Percentiles rank a stretch among this genome's conserved stretches.
Evolutionary conservation across 2,113 vertebrate species (phyloP).

Genomic region (Noctilio leporinus): DNA sequence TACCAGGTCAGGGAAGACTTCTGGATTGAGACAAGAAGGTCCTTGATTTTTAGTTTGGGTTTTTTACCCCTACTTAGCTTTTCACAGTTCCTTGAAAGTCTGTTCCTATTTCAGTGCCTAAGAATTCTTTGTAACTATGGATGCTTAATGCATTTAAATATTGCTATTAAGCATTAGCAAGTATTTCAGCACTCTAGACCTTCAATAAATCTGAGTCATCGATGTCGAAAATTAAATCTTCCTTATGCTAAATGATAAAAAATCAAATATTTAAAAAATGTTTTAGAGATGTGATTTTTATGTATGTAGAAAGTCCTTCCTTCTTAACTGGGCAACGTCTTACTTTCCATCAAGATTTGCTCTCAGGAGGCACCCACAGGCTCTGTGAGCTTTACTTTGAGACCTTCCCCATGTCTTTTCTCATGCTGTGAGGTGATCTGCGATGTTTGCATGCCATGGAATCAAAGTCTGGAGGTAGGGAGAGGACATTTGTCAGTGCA

Average conservation of each 20-base stretch:
- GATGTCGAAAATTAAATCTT: neutral
- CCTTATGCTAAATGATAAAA: neutral
- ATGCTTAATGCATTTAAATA: neutral
- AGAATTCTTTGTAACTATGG: neutral
- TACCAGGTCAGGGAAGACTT: no score
- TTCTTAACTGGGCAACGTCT: neutral
- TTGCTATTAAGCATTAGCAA: neutral
- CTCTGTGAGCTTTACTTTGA: fast-evolving
- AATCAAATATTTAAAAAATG: neutral
- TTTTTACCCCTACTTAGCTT: neutral
- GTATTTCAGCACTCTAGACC: neutral
- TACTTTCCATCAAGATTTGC: neutral
- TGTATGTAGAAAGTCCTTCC: neutral
- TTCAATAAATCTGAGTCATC: neutral
- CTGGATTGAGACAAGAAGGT: no score
- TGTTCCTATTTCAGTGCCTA: neutral
- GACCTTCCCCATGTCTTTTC: fast-evolving
- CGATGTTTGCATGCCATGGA: neutral
- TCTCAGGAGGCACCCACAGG: neutral
- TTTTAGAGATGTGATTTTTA: neutral
- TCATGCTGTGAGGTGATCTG: neutral
- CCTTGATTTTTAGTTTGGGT: neutral
- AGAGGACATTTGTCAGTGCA: no score
- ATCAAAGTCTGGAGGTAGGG: neutral
- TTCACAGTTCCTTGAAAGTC: neutral